phyloP scores from a whole-genome alignment of 2,113 vertebrate species.

The Trochalopteron elliotii region DNA sequence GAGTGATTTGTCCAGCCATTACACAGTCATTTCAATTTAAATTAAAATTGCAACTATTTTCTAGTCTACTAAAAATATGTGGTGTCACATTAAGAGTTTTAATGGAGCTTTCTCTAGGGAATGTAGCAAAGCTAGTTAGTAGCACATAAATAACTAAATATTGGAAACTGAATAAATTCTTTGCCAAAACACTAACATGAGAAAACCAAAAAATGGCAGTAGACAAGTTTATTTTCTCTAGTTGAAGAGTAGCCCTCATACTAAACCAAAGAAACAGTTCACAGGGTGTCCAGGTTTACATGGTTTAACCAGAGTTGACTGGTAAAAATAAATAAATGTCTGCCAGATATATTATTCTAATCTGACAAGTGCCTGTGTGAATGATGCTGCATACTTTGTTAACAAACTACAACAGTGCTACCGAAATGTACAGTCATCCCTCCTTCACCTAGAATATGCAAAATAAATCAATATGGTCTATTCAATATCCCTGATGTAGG shows the following conservation, averaged over 20 bases:
- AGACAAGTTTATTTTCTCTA: constrained; percentile 64
- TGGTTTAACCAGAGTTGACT: constrained; percentile 9
- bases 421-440: not conserved
- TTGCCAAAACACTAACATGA: constrained; percentile 50
- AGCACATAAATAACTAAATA: constrained; percentile 66
- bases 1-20: constrained; percentile 78
- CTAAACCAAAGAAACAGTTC: constrained; percentile 30
- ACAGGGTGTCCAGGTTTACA: not conserved
- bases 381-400: not conserved
- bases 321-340: not conserved
- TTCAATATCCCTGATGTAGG: not conserved
- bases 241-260: not conserved
- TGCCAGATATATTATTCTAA: not conserved
- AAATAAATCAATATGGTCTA: not conserved
- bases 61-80: constrained; percentile 77
- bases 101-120: constrained; percentile 66
- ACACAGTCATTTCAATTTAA: constrained; percentile 82
- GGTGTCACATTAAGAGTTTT: constrained; percentile 76
- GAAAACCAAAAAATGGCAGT: constrained; percentile 60
- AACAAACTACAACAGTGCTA: not conserved
- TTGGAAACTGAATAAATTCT: constrained; percentile 63
- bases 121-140: constrained; percentile 47
- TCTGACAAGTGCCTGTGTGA: not conserved
- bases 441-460: not conserved
- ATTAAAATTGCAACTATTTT: constrained; percentile 83